Conservation (phyloP, 2,888 invertebrate genomes). For the Hypsopygia costalis region DNA sequence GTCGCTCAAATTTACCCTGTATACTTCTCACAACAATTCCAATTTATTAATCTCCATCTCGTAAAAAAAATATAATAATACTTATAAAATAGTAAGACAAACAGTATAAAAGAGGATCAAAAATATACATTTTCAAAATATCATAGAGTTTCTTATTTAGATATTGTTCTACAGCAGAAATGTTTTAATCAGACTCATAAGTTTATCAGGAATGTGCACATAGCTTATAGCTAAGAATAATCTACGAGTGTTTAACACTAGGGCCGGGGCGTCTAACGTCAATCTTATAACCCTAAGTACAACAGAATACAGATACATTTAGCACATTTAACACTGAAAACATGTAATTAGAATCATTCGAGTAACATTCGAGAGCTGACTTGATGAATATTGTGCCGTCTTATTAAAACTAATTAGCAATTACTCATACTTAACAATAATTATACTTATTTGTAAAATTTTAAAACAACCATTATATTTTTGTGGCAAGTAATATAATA, state of each 20-base stretch:
- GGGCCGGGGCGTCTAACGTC: constrained; percentile 47
- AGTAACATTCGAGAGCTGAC: constrained; percentile 72
- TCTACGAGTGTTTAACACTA: constrained; percentile 52
- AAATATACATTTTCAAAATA: constrained; percentile 76
- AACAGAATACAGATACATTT: constrained; percentile 51
- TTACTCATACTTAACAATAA: constrained; percentile 41
- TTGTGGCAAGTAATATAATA: constrained; percentile 44
- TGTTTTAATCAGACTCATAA: constrained; percentile 73
- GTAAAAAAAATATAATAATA: constrained; percentile 63
- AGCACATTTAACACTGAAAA: constrained; percentile 57
- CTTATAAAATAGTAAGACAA: constrained; percentile 57
- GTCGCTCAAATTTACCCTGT: constrained; percentile 57
- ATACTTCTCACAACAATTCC: constrained; percentile 23
- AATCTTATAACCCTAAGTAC: constrained; percentile 41
- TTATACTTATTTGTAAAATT: constrained; percentile 23
- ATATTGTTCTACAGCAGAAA: constrained; percentile 72
- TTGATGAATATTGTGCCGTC: constrained; percentile 76
- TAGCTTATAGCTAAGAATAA: constrained; percentile 63
- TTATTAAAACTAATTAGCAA: constrained; percentile 42
- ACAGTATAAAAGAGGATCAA: constrained; percentile 61
- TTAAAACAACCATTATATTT: constrained; percentile 31
- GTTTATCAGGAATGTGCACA: constrained; percentile 71
- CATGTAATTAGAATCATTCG: constrained; percentile 59
- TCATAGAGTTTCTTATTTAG: constrained; percentile 65
- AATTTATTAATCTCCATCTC: constrained; percentile 30